phyloP scores from a whole-genome alignment of 2,797 vertebrate genomes.

The Etheostoma perlongum region DNA sequence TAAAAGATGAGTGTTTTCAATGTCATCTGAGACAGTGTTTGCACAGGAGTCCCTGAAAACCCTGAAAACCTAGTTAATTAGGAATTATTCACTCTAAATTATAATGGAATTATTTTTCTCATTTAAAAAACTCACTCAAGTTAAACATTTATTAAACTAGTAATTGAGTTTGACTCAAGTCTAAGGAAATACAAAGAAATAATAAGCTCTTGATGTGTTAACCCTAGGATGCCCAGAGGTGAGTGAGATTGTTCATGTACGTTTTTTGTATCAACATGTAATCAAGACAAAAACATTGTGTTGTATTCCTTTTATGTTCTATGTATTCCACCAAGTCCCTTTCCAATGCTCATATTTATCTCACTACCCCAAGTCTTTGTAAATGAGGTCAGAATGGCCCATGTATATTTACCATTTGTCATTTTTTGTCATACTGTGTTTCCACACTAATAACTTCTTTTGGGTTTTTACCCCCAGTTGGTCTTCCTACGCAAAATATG shows the following conservation, averaged over 20 bases:
- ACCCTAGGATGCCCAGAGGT: background rate
- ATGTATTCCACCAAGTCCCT: background rate
- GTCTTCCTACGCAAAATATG: background rate
- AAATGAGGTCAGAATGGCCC: background rate
- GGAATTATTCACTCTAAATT: background rate
- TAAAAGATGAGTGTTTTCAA: background rate
- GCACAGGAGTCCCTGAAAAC: background rate
- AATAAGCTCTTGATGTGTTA: background rate
- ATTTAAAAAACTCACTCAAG: background rate
- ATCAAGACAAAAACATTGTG: background rate
- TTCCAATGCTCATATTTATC: background rate
- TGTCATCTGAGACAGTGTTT: conserved; percentile 1
- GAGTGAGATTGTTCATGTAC: background rate
- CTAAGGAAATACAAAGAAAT: background rate
- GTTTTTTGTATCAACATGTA: background rate
- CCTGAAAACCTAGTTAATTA: conserved; percentile 8
- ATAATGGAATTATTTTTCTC: background rate
- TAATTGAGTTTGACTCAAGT: background rate
- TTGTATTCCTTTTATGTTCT: background rate
- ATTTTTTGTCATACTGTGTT: background rate
- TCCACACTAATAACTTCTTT: background rate
- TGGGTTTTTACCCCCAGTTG: background rate
- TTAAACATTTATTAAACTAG: background rate
- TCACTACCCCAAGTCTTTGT: background rate
- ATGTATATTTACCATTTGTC: background rate